Percentiles rank a stretch among this genome's conserved stretches.
phyloP scores from a whole-genome alignment of 2,888 invertebrate species.

The Hypomecis punctinalis region DNA sequence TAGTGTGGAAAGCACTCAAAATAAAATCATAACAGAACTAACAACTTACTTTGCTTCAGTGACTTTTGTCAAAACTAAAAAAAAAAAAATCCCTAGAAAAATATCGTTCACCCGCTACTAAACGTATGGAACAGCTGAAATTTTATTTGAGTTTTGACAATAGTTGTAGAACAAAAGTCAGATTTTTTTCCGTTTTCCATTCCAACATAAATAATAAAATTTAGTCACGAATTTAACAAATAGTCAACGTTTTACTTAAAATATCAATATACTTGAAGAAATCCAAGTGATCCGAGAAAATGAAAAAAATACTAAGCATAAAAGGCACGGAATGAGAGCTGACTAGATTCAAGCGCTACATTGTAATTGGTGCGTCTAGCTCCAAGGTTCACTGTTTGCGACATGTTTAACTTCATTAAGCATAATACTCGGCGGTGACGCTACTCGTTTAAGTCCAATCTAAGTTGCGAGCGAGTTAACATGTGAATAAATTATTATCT shows the following conservation, averaged over 20 bases:
- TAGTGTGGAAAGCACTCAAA: too few species aligned
- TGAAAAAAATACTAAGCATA: background rate
- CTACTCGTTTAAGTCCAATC: constrained; percentile 85
- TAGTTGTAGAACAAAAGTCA: too few species aligned
- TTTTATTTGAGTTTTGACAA: too few species aligned
- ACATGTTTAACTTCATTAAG: constrained; percentile 83
- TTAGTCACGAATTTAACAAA: background rate
- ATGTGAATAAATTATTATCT: constrained; percentile 84
- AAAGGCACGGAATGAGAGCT: background rate
- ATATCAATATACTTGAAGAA: background rate
- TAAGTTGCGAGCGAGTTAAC: constrained; percentile 81
- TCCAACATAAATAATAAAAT: too few species aligned
- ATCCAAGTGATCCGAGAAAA: background rate
- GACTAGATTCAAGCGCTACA: constrained; percentile 46
- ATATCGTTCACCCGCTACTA: too few species aligned
- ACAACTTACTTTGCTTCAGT: too few species aligned
- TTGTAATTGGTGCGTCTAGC: constrained; percentile 63
- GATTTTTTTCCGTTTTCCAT: too few species aligned
- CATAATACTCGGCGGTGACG: constrained; percentile 76
- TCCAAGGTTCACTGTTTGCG: constrained; percentile 68
- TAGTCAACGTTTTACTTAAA: background rate
- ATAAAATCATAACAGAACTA: too few species aligned
- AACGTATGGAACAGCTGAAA: too few species aligned
- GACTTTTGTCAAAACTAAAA: too few species aligned
- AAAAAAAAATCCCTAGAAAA: too few species aligned